Evolutionary conservation across 1,140 invertebrate species (phyloP), one percentile per base, ranked within the genome.

Genomic region (Lethrus apterus): DNA sequence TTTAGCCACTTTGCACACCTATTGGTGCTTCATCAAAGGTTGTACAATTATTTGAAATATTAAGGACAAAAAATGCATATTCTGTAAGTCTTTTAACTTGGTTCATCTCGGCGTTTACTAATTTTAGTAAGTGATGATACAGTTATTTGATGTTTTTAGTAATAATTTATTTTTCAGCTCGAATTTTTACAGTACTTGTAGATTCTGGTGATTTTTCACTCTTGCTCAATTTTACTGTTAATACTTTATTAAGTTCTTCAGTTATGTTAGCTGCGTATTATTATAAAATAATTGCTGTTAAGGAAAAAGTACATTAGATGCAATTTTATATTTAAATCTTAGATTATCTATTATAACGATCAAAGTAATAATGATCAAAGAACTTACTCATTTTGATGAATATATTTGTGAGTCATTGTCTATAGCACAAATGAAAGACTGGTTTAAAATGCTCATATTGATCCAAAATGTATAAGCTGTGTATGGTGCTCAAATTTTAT

Each of bases 21-120:
- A 71, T 84, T 45, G 81, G 80, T 50, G 76, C 79, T 21, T 80
- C 78, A 19, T 79, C 80, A 32, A 84, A 84, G 71, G 63, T 80
- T 4, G 69, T 78, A 13, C 81, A 84, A 55, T 70, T 84, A 4
- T 62, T 75, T 26, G 72, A 78, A 42, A 83, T 84, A 50, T 38
- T 81, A 9, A 68, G 64, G 55, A 70, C 72, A 2, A 73, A 67
- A 56, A 80, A 81, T 61, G 73, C 79, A 5, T 76, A 81, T 51
- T 77, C 77, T 9, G 69, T 84, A 1, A 82, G 80, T 24, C 58
- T 78, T 8, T 61, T 74, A 7, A 82, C 81, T 15, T 84, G 82
- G 82, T 69, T 78, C 26, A 79, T 84, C 41, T 84, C 82, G 26
- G 68, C 79, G 9, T 66, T 77, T 42, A 82, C 80, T 10, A 83